These are phyloP conservation scores for Acestrorhynchus altus DNA, from an alignment of 2,797 vertebrate genomes.

Conservation along the genomic window DNA sequence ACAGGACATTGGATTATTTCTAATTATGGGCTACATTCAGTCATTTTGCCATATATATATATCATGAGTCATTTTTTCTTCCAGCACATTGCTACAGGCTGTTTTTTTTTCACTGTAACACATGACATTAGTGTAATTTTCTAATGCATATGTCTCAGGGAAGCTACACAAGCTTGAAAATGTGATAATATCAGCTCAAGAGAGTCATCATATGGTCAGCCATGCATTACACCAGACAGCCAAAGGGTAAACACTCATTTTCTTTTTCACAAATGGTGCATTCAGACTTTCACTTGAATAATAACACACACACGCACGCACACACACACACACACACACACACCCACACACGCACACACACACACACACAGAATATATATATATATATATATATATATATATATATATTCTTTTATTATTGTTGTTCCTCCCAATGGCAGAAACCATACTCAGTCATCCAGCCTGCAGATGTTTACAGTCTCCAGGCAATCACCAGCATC, in stretches of 20 bases:
- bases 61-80: not conserved
- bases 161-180: conserved; percentile 58
- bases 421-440: conserved; percentile 52
- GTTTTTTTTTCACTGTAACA: not conserved
- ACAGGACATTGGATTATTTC: not conserved
- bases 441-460: conserved; percentile 54
- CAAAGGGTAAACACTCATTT: conserved; percentile 71
- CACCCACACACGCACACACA: too few relatives aligned
- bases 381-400: too few relatives aligned
- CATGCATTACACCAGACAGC: conserved; percentile 54
- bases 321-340: too few relatives aligned
- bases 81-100: too few relatives aligned
- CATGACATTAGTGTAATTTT: too few relatives aligned
- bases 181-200: conserved; percentile 66
- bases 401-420: too few relatives aligned
- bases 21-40: conserved; percentile 3
- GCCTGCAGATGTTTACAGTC: conserved; percentile 70
- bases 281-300: not conserved
- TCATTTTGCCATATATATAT: conserved; percentile 8
- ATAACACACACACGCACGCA: not conserved
- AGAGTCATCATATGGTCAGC: conserved; percentile 68
- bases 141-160: conserved; percentile 39
- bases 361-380: too few relatives aligned
- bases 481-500: conserved; percentile 74
- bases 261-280: not conserved